phyloP scores from a whole-genome alignment of 2,888 invertebrate species.

The Tenthredo livida region DNA sequence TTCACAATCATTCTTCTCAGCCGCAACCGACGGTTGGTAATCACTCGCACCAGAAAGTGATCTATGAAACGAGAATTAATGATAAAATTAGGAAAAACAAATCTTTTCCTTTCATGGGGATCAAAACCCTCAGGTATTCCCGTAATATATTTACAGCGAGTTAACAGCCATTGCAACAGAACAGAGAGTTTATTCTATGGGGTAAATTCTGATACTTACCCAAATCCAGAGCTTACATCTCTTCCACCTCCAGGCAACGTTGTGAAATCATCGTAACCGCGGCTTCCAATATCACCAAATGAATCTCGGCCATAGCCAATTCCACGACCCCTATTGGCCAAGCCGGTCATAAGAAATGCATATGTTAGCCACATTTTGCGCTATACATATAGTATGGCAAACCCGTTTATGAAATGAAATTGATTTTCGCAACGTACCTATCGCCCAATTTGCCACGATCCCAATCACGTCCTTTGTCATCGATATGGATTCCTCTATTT shows the following conservation, averaged over 20 bases:
- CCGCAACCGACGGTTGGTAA: conserved; percentile 67
- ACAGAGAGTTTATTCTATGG: neutral
- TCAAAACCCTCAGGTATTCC: too few relatives aligned
- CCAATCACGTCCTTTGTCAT: conserved; percentile 69
- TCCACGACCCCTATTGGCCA: conserved; percentile 55
- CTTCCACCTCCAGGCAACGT: conserved; percentile 55
- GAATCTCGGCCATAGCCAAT: conserved; percentile 67
- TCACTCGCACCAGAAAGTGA: conserved; percentile 65
- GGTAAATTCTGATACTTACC: conserved; percentile 64
- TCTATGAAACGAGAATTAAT: conserved; percentile 49
- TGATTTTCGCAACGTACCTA: conserved; percentile 63
- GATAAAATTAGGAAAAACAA: neutral
- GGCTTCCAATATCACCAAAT: conserved; percentile 69
- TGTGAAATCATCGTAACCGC: conserved; percentile 71
- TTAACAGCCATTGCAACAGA: neutral
- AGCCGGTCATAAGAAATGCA: neutral
- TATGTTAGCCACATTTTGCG: neutral
- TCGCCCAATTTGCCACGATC: conserved; percentile 69
- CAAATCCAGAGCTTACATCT: conserved; percentile 67
- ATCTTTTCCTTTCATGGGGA: too few relatives aligned
- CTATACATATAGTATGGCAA: neutral
- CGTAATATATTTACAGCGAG: too few relatives aligned
- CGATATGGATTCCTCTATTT: conserved; percentile 65
- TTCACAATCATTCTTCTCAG: conserved; percentile 92
- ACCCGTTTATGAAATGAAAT: conserved; percentile 2